Evolutionary conservation across 2,797 vertebrate species (phyloP), one percentile per base, ranked within the genome.

Genomic region (Hoplostethus atlanticus): DNA sequence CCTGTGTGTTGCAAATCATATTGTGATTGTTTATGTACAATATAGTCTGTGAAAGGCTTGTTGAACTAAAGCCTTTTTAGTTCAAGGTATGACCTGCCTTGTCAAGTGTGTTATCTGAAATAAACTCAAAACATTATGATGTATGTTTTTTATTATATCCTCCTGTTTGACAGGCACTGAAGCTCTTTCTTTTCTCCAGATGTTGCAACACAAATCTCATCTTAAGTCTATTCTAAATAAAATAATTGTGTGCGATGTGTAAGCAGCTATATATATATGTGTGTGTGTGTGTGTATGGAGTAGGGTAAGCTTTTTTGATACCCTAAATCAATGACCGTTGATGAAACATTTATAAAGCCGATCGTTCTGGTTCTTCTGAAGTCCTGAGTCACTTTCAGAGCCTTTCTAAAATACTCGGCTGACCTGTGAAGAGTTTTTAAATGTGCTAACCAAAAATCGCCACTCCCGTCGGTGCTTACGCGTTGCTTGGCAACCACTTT

Each of bases 341-440:
- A 21, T 21, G 21, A 21, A 21, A 21, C 21, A 21, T 21, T 21
- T 21, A 21, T 21, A 21, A 21, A 21, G 1, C 21, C 1, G 21
- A 21, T 21, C 21, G 21, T 21, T 21, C 21, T 21, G 21, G 21
- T 21, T 21, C 21, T 1, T 21, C 21, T 21, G n/a, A n/a, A n/a
- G n/a, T n/a, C n/a, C n/a, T n/a, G 21, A 21, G 21, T 21, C 21
- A 21, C 21, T 21, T 1, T 21, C 21, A 21, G 21, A 21, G 21
- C 21, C 21, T 1, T 21, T 21, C 1, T 21, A 21, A 21, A 21
- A 21, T 1, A 21, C 21, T 21, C 21, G 21, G 21, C 21, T 1
- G 66, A 55, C 48, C 16, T 77, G 42, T 57, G 53, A 47, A 57
- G 6, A 13, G 38, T 25, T 54, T 77, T 88, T 84, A 86, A 84